These are phyloP conservation scores for Phalacrocorax aristotelis DNA, from an alignment of 2,113 vertebrate genomes.

Conservation along the genomic window DNA sequence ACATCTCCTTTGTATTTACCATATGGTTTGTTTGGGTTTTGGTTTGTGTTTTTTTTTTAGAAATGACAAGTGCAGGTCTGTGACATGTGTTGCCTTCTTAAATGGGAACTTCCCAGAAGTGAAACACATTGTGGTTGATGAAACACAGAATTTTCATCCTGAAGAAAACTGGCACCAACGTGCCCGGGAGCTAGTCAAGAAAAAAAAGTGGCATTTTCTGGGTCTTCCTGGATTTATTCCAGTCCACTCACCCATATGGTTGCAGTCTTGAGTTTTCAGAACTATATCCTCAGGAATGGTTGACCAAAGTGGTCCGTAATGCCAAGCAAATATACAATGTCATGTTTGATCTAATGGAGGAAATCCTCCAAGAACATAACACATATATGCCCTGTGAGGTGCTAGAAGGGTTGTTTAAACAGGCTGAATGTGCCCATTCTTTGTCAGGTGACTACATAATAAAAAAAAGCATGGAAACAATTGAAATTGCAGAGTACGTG, in stretches of 20 bases:
- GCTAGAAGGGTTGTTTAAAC: neutral
- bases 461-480: neutral
- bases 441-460: neutral
- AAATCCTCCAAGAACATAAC: neutral
- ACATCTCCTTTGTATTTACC: neutral
- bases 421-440: neutral
- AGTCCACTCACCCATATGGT: neutral
- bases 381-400: neutral
- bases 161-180: neutral
- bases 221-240: neutral
- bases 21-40: fast-evolving
- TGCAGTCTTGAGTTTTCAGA: neutral
- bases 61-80: neutral
- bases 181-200: neutral
- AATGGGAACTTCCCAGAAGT: neutral
- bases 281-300: neutral
- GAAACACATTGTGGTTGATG: neutral
- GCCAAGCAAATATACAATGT: neutral
- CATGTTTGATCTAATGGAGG: neutral
- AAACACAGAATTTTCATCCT: neutral
- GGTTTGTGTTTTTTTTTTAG: neutral
- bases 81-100: neutral
- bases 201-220: neutral
- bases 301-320: neutral
- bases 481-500: neutral